phyloP scores from a whole-genome alignment of 2,797 vertebrate genomes.

The Fratercula arctica region DNA sequence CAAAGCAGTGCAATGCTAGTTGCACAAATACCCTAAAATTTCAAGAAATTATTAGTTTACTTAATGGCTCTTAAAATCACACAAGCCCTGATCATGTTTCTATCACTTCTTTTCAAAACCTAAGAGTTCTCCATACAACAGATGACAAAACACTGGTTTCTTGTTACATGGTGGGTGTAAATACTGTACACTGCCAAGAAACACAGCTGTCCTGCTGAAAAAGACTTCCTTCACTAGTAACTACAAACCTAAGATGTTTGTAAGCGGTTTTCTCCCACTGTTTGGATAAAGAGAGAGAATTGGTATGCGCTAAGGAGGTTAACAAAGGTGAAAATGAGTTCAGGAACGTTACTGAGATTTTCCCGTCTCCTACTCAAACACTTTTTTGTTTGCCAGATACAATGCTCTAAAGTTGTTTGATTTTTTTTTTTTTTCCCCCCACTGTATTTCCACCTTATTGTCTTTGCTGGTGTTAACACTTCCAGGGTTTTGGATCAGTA shows the following conservation, averaged over 20 bases:
- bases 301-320: neutral
- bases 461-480: neutral
- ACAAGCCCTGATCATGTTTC: neutral
- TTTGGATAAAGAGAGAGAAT: neutral
- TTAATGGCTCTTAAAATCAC: neutral
- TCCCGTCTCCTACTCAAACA: neutral
- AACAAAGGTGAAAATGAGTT: slow-evolving; percentile 20
- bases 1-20: neutral
- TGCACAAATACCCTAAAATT: neutral
- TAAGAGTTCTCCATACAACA: neutral
- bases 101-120: slow-evolving; percentile 17
- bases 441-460: neutral
- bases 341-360: neutral
- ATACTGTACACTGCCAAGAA: slow-evolving; percentile 21
- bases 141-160: slow-evolving; percentile 53
- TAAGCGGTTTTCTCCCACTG: neutral
- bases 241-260: neutral
- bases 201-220: slow-evolving; percentile 44
- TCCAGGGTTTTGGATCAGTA: neutral
- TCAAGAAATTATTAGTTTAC: neutral
- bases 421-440: neutral
- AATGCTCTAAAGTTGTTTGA: neutral
- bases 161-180: slow-evolving; percentile 38
- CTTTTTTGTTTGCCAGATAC: neutral
- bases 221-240: neutral